Evolutionary conservation across 1,140 invertebrate genomes (phyloP), one percentile per base, ranked within the genome.

Genomic region (Alviniconcha marisindica): DNA sequence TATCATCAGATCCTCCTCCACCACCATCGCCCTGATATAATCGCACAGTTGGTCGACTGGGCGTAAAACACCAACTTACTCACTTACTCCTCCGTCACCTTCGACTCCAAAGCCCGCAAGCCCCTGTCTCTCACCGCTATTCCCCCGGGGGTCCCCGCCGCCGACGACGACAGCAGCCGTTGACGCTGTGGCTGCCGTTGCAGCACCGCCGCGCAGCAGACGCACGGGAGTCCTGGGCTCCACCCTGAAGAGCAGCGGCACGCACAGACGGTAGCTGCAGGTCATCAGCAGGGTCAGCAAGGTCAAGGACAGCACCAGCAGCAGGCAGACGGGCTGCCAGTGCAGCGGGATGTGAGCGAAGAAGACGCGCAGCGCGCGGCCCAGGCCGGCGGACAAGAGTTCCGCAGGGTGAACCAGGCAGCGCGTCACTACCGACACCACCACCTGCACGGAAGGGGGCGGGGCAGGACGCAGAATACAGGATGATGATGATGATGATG

Each of bases 321-420:
- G 33, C 14, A 92, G 69, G 80, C 91, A 81, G 1, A 89, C 40
- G n/a, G 88, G 91, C 66, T 92, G 91, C 91, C 91, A 92, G 66
- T 88, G 89, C 36, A 78, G 31, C 15, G 91, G 91, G 81, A 92
- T 91, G 63, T 92, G 87, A 1, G 69, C 60, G 81, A 92, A 90
- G 71, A 92, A 90, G 3, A 84, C 36, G 33, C 85, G 81, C 14
- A 91, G 81, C 48, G 84, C 84, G 54, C 85, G 82, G 2, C 90
- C 91, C 18, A 90, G 66, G n/a, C 87, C 83, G 54, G 81, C 69
- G 15, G 83, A 85, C 1, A 89, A 33, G 7, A 87, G 44, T 71
- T 91, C 90, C 60, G 89, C 48, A 7, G 89, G 91, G 69, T 90
- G 85, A 18, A 90, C 71, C 7, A 91, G 56, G 42, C 89, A 88